Base-by-base conservation (phyloP, 2,888 invertebrate genomes). In the Nemurella pictetii region DNA sequence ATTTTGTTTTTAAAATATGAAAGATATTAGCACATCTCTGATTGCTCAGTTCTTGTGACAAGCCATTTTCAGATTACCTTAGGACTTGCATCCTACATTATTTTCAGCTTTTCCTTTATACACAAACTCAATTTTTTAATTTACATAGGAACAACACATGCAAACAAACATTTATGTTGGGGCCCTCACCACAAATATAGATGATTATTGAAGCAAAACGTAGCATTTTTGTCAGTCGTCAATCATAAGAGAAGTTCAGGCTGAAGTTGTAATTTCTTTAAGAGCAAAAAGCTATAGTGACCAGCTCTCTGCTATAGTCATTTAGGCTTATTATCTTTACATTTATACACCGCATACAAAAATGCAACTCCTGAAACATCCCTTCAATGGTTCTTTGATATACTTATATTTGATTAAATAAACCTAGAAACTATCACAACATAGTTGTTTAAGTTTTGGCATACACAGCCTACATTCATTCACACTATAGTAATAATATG, bases 401-500 rank as follows among this genome's bases (percentile, higher is more conserved):
- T 87, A 86, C 86, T 87, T 86, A 85, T 86, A 36, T 86, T 86
- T 80, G 75, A 85, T 83, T 74, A 83, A 84, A 84, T 83, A 85
- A 84, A 84, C 35, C 84, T 84, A 85, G 85, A 35, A 74, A 85
- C 87, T 87, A 87, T 87, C 87, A 87, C 87, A 87, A 87, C 86
- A 85, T 87, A 86, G 86, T 86, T 86, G 80, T 86, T 84, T 81
- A 83, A 85, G 84, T 84, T 80, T 82, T 84, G 55, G 80, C 80
- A 84, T 80, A 29, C 80, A 77, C 77, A 84, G 78, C 77, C 78
- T 78, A 5, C 84, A 55, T 32, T 80, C 81, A 80, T 74, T 12
- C 20, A 20, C 5, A 7, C 9, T 55, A 55, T 55, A 55, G 55
- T 55, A 12, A 20, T 7, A 7, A 55, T 55, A 55, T n/a, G n/a